phyloP scores from a whole-genome alignment of 2,113 vertebrate species.

The Hemiprocne comata region DNA sequence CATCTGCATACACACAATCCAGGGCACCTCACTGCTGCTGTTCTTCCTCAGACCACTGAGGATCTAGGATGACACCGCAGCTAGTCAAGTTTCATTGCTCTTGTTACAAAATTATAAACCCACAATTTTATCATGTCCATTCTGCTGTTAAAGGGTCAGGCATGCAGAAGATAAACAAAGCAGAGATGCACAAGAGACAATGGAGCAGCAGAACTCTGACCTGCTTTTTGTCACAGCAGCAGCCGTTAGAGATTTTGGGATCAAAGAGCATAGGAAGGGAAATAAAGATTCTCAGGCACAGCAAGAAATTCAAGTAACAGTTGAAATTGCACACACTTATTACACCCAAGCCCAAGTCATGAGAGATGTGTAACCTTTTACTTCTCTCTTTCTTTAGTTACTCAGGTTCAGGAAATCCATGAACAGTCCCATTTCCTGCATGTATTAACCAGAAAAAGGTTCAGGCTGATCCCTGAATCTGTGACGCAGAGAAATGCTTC shows the following conservation, averaged over 20 bases:
- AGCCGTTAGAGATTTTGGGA: neutral
- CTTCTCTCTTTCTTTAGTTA: neutral
- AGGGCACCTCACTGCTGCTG: neutral
- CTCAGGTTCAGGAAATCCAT: neutral
- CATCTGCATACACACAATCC: neutral
- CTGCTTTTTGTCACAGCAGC: neutral
- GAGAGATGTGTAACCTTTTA: neutral
- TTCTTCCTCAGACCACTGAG: neutral
- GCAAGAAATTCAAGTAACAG: neutral
- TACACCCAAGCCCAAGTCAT: neutral
- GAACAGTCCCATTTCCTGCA: neutral
- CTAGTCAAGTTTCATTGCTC: neutral
- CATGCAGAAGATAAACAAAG: slow-evolving; percentile 17
- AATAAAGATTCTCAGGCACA: neutral
- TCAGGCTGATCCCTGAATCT: neutral
- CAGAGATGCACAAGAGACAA: neutral
- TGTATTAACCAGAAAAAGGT: neutral
- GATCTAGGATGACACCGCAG: neutral
- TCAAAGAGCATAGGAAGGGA: neutral
- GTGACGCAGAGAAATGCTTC: neutral
- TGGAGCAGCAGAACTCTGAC: neutral
- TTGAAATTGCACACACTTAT: neutral
- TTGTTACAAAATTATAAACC: neutral
- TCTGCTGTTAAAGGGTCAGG: neutral
- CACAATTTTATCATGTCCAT: neutral